Evolutionary conservation across 2,113 vertebrate species (phyloP), one percentile per base, ranked within the genome.

Genomic region (Centropristis striata): DNA sequence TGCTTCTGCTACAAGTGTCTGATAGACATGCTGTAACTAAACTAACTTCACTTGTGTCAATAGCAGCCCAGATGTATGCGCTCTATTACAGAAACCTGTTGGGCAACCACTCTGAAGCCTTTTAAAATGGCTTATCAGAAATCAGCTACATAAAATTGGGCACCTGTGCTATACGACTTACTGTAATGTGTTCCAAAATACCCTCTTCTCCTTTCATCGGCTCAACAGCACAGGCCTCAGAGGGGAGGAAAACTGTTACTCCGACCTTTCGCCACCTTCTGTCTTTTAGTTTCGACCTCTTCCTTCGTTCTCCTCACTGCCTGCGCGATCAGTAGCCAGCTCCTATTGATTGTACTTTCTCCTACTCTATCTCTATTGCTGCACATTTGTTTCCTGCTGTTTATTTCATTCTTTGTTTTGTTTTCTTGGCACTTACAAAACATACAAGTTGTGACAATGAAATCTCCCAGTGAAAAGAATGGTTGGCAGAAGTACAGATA

Each of bases 311-410:
- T 27, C 7, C 12, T 37, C 46, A 27, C 27, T 50, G 16, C 6
- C 12, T 44, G 67, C 28, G 39, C 39, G 55, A 74, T 25, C 10
- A 18, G 28, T 47, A 68, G 42, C 65, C 59, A 53, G 28, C 36
- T 1, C 16, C 25, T 41, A 16, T 23, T 64, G 4, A 32, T 42
- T 60, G n/a, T 50, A 21, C 64, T 58, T 73, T 50, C 14, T 49
- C 57, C 8, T 13, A 8, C 47, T 53, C 11, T 32, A 4, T 63
- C 16, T 84, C 44, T 61, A 44, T 37, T 21, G 21, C 42, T 37
- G 67, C 50, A 78, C 13, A 71, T 71, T 13, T 64, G 39, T 28
- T 84, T 78, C 71, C 75, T 37, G 42, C 4, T 2, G 2, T 54
- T 68, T 2, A 23, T 18, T 32, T 71, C 21, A 27, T 44, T 8